Evolutionary conservation across 2,797 vertebrate genomes (phyloP), one percentile per base, ranked within the genome.

Genomic region (Craterocephalus amniculus): DNA sequence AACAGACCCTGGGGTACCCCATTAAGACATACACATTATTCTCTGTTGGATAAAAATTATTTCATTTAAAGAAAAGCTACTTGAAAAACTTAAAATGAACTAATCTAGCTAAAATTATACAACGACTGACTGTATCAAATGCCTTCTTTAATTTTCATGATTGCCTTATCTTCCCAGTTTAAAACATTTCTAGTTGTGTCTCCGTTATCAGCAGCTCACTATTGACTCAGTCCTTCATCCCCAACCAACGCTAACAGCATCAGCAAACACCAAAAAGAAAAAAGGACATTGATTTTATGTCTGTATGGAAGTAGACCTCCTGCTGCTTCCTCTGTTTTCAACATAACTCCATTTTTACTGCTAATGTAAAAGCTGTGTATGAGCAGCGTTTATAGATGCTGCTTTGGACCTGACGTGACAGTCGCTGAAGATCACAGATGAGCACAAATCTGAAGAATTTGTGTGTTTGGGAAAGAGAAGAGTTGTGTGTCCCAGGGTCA

Each of bases 401-500:
- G 49, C 57, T 43, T 58, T 58, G 49, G 75, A 73, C 69, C 65
- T 12, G 52, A 76, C 35, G 55, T 45, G 78, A 83, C 67, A 67
- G 66, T 78, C 59, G 36, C 59, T 31, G 10, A 67, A 83, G 81
- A 86, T 85, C 76, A 80, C 70, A 80, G 74, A 74, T 74, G 83
- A 80, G 72, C 3, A 65, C 60, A 63, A 83, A 88, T 82, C 73
- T 61, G 78, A 65, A 72, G 78, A 83, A 86, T 86, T 74, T 85
- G 77, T 49, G 65, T 48, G 70, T 89, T 86, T 72, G 76, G 70
- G 71, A 68, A 67, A 31, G 59, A 55, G 69, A 84, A 86, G 90
- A 92, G 81, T 92, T 90, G 88, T 90, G 81, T 80, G 85, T 93
- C 94, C 92, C 93, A 61, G 81, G 90, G 87, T 92, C 85, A 6